Conservation (phyloP, 1,140 invertebrate species). For the Eupeodes corollae region DNA sequence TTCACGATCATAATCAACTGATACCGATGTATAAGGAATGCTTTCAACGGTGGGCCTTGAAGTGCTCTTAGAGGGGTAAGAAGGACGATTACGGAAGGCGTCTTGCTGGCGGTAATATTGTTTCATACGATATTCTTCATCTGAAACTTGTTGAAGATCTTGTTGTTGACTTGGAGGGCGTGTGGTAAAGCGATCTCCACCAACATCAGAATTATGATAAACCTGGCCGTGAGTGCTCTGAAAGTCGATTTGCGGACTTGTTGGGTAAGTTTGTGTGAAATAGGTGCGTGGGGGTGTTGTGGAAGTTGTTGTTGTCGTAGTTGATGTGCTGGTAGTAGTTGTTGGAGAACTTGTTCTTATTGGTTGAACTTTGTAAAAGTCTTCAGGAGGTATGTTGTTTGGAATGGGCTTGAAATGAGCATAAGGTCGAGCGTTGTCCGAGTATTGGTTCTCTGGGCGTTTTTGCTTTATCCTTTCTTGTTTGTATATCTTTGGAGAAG, state of each 20-base stretch:
- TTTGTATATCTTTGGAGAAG: constrained; percentile 23
- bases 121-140: constrained; percentile 31
- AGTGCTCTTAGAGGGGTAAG: constrained; percentile 6
- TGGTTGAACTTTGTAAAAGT: constrained; percentile 23
- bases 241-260: constrained; percentile 27
- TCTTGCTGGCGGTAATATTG: constrained; percentile 34
- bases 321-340: constrained; percentile 14
- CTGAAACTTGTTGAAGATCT: constrained; percentile 9
- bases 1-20: constrained; percentile 17
- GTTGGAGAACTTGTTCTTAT: constrained; percentile 9
- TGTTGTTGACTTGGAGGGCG: constrained; percentile 12
- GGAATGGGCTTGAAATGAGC: constrained; percentile 15
- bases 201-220: constrained; percentile 14
- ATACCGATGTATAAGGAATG: constrained; percentile 23
- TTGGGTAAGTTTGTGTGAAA: constrained; percentile 18
- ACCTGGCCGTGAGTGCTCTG: constrained; percentile 25
- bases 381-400: constrained; percentile 29
- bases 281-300: constrained; percentile 20
- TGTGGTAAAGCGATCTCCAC: constrained; percentile 21
- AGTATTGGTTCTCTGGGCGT: constrained; percentile 23
- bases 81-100: constrained; percentile 30
- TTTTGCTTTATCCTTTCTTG: constrained; percentile 31
- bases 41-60: constrained; percentile 28
- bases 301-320: constrained; percentile 22
- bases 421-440: constrained; percentile 21